Evolutionary conservation across 2,888 invertebrate genomes (phyloP).

Genomic region (Creontiades dilutus): DNA sequence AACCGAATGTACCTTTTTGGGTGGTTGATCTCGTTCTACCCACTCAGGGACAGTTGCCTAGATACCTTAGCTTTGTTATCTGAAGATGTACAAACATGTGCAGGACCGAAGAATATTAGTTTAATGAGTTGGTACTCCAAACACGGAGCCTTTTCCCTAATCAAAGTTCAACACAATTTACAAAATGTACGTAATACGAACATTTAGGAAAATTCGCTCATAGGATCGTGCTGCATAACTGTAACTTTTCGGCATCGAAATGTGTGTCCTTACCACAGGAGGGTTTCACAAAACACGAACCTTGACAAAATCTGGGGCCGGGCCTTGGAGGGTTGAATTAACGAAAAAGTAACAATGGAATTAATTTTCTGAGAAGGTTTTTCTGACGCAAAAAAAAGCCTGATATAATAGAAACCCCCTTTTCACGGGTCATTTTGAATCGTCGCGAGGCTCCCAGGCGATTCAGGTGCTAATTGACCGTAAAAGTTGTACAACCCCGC

Average conservation of each 20-base stretch:
- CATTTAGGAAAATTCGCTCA: no score
- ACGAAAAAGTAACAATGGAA: constrained; percentile 31
- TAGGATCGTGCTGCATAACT: no score
- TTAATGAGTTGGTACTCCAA: no score
- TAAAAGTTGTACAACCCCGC: constrained; percentile 46
- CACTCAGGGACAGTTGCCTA: no score
- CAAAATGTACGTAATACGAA: no score
- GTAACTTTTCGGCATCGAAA: not conserved
- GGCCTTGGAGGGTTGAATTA: not conserved
- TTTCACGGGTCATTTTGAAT: constrained; percentile 63
- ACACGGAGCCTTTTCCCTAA: no score
- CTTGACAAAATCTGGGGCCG: not conserved
- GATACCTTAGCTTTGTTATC: no score
- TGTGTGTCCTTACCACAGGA: not conserved
- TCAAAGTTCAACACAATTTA: no score
- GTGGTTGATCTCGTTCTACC: no score
- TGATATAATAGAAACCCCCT: constrained; percentile 49
- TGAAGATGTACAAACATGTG: no score
- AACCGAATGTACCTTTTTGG: no score
- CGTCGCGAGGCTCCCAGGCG: constrained; percentile 47
- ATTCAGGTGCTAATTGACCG: constrained; percentile 61
- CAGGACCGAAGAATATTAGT: no score
- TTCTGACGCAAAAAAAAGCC: not conserved
- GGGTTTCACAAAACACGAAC: not conserved
- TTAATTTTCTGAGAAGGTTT: constrained; percentile 49